These are phyloP conservation scores for Sinocyclocheilus rhinocerous DNA, from an alignment of 2,113 vertebrate species.

Conservation along the genomic window DNA sequence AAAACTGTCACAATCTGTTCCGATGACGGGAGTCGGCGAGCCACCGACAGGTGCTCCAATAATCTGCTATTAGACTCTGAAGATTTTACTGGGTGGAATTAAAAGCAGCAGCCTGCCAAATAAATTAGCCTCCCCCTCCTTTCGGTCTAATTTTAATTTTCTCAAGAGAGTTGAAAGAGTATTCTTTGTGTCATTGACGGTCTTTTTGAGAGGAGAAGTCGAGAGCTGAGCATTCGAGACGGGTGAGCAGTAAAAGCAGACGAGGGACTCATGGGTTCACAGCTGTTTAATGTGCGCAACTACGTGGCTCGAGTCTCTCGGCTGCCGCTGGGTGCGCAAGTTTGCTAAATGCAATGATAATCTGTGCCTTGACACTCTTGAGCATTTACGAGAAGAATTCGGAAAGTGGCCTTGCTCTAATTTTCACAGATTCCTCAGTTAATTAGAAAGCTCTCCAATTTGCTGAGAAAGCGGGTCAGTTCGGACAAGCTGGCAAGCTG, in stretches of 20 bases:
- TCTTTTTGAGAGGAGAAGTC: slow-evolving; percentile 45
- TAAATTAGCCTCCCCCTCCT: slow-evolving; percentile 41
- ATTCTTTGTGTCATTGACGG: slow-evolving; percentile 50
- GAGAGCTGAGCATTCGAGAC: slow-evolving; percentile 63
- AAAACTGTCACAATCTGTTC: slow-evolving; percentile 74
- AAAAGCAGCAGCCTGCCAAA: slow-evolving; percentile 60
- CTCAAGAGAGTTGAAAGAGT: slow-evolving; percentile 51
- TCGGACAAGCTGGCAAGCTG: too few species aligned
- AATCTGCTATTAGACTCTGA: slow-evolving; percentile 58
- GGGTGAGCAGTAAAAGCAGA: slow-evolving; percentile 54
- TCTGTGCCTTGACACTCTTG: slow-evolving; percentile 73
- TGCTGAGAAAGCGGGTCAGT: slow-evolving; percentile 69
- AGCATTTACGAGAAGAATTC: slow-evolving; percentile 64
- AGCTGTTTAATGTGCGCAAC: slow-evolving; percentile 57
- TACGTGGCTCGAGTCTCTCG: background rate
- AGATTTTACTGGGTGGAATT: slow-evolving; percentile 68
- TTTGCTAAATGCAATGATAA: slow-evolving; percentile 79
- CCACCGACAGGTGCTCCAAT: slow-evolving; percentile 57
- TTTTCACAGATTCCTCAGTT: slow-evolving; percentile 76
- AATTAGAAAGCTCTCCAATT: slow-evolving; percentile 82
- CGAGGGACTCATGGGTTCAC: slow-evolving; percentile 45
- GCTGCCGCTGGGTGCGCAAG: slow-evolving; percentile 71
- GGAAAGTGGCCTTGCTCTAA: slow-evolving; percentile 70
- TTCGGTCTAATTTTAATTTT: slow-evolving; percentile 53
- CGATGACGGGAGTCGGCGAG: slow-evolving; percentile 68